Percentiles rank a stretch among this genome's conserved stretches.
These are phyloP conservation scores for Oryzias dopingdopingensis DNA, from an alignment of 2,797 vertebrate genomes.

Conservation along the genomic window DNA sequence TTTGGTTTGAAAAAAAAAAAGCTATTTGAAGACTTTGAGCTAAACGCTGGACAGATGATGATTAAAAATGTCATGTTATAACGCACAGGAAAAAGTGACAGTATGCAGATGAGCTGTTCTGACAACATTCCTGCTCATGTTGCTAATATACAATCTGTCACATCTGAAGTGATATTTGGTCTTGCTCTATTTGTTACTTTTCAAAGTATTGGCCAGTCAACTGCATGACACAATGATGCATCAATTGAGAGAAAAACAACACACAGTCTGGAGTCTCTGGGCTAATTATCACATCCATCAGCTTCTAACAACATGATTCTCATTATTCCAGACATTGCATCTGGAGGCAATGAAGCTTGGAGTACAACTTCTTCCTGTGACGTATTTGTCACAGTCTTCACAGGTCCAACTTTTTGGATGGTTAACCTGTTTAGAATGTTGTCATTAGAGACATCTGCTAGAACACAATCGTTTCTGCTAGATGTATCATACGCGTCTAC, in stretches of 20 bases:
- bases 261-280: conserved; percentile 30
- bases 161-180: conserved; percentile 42
- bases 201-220: conserved; percentile 41
- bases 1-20: background rate
- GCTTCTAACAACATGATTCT: conserved; percentile 26
- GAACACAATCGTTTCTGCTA: background rate
- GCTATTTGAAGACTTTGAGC: background rate
- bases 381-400: conserved; percentile 34
- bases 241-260: conserved; percentile 7
- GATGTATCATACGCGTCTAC: no score
- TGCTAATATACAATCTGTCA: conserved; percentile 52
- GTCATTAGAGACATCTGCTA: conserved; percentile 2
- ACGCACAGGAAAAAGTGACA: conserved; percentile 22
- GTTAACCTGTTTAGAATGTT: conserved; percentile 39
- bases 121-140: background rate
- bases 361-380: conserved; percentile 33
- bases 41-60: conserved; percentile 5
- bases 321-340: conserved; percentile 44
- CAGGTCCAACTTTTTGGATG: conserved; percentile 26
- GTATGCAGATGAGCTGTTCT: conserved; percentile 24
- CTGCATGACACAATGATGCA: conserved; percentile 32
- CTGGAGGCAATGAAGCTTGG: conserved; percentile 50
- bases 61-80: conserved; percentile 25
- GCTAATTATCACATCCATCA: conserved; percentile 67
- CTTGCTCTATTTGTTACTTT: conserved; percentile 20